Percentiles rank a stretch among this genome's conserved stretches.
These are phyloP conservation scores for Drosophila quadrilineata DNA, from an alignment of 1,140 invertebrate genomes.

Conservation along the genomic window DNA sequence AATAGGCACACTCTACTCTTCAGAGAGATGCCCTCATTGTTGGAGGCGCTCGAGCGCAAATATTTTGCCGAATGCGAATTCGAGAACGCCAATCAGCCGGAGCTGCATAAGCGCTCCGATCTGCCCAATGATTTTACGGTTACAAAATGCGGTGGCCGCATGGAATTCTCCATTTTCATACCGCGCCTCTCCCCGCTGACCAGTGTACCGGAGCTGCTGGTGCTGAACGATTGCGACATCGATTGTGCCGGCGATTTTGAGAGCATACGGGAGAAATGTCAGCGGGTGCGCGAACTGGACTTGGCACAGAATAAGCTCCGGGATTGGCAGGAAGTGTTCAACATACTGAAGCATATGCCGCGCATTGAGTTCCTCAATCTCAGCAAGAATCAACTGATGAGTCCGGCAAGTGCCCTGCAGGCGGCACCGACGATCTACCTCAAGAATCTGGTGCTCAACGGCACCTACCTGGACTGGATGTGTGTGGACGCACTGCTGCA, in stretches of 20 bases:
- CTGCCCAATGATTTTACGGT: conserved; percentile 69
- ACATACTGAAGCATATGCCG: conserved; percentile 92
- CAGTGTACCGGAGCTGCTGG: conserved; percentile 90
- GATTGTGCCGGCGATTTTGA: conserved; percentile 91
- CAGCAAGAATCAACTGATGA: conserved; percentile 91
- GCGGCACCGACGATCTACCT: conserved; percentile 84
- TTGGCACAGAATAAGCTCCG: conserved; percentile 93
- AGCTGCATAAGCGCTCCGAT: conserved; percentile 81
- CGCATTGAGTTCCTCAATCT: conserved; percentile 94
- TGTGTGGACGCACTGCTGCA: conserved; percentile 89
- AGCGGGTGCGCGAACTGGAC: conserved; percentile 93
- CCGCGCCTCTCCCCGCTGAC: conserved; percentile 89
- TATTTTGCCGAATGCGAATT: conserved; percentile 83
- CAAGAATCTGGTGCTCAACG: conserved; percentile 91
- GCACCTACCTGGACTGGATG: conserved; percentile 91
- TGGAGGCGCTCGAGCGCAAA: conserved; percentile 92
- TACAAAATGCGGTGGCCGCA: conserved; percentile 66
- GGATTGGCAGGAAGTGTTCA: conserved; percentile 93
- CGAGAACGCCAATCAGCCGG: conserved; percentile 68
- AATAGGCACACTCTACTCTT: no score
- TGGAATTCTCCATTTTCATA: conserved; percentile 88
- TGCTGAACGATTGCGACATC: conserved; percentile 94
- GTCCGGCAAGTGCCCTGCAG: conserved; percentile 82
- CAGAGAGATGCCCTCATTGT: conserved; percentile 88
- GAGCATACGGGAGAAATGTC: conserved; percentile 90